Evolutionary conservation across 2,888 invertebrate species (phyloP).

Genomic region (Dichetophora obliterata): DNA sequence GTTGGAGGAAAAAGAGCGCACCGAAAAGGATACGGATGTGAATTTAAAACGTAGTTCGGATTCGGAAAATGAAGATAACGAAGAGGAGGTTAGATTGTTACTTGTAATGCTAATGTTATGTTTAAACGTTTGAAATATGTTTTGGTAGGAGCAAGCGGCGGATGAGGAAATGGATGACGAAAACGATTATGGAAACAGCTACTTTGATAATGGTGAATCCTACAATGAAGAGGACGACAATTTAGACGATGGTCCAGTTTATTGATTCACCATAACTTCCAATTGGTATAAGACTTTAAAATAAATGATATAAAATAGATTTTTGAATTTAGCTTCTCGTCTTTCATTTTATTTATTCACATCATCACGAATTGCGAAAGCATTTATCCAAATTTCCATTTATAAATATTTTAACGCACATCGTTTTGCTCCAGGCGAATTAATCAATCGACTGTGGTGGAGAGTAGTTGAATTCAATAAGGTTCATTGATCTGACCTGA

Average conservation of each 20-base stretch:
- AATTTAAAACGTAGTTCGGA: conserved; percentile 77
- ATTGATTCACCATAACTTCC: conserved; percentile 62
- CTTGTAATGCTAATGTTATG: background rate
- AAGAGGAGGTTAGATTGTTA: conserved; percentile 52
- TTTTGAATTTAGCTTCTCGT: too few species aligned
- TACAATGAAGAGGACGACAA: conserved; percentile 91
- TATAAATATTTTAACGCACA: background rate
- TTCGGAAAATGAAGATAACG: conserved; percentile 65
- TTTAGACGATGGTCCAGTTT: conserved; percentile 85
- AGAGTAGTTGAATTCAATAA: conserved; percentile 75
- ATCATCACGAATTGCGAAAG: background rate
- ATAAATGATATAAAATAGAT: too few species aligned
- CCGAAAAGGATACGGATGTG: conserved; percentile 72
- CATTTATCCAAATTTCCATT: background rate
- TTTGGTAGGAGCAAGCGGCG: conserved; percentile 54
- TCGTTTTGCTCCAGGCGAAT: conserved; percentile 38
- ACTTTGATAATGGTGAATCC: conserved; percentile 89
- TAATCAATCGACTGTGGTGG: conserved; percentile 75
- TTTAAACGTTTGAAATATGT: conserved; percentile 2
- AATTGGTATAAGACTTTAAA: too few species aligned
- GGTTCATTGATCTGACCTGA: conserved; percentile 75
- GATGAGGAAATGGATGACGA: conserved; percentile 92
- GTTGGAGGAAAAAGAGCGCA: conserved; percentile 77
- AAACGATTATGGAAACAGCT: conserved; percentile 88
- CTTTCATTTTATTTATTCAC: too few species aligned